phyloP scores from a whole-genome alignment of 2,888 invertebrate species.

The Sialis lutaria region DNA sequence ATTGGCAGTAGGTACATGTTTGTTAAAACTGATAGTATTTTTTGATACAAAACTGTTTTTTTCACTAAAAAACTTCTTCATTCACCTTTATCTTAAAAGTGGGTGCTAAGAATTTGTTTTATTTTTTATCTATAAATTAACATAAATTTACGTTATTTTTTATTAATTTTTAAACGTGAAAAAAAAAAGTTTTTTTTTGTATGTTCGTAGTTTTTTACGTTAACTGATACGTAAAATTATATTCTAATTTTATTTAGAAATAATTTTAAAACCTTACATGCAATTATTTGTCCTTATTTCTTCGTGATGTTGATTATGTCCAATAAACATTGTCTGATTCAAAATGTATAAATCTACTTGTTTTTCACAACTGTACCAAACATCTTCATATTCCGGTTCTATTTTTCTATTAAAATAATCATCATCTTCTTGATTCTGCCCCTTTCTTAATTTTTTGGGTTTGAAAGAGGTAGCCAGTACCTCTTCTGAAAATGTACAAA shows the following conservation, averaged over 20 bases:
- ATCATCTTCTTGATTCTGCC: slow-evolving; percentile 24
- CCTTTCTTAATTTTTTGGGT: slow-evolving; percentile 18
- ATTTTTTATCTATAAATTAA: no score
- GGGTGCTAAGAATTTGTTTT: no score
- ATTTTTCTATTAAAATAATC: slow-evolving; percentile 17
- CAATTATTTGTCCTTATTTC: slow-evolving; percentile 26
- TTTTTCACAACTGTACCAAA: slow-evolving; percentile 52
- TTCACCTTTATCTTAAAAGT: no score
- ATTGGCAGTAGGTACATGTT: no score
- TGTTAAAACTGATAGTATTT: no score
- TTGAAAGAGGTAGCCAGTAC: slow-evolving; percentile 1
- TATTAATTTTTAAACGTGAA: no score
- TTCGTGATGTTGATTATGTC: slow-evolving; percentile 21
- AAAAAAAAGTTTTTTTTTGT: no score
- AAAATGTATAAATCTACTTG: slow-evolving; percentile 50
- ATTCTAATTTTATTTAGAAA: no score
- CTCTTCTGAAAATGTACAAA: neutral
- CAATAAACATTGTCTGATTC: slow-evolving; percentile 35
- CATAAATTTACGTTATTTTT: no score
- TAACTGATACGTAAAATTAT: neutral
- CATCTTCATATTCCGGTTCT: slow-evolving; percentile 20
- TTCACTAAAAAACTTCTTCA: no score
- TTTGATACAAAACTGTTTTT: no score
- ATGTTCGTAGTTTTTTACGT: neutral
- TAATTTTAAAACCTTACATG: slow-evolving; percentile 14